These are phyloP conservation scores for Lagopus muta DNA, from an alignment of 2,113 vertebrate genomes.

Conservation along the genomic window DNA sequence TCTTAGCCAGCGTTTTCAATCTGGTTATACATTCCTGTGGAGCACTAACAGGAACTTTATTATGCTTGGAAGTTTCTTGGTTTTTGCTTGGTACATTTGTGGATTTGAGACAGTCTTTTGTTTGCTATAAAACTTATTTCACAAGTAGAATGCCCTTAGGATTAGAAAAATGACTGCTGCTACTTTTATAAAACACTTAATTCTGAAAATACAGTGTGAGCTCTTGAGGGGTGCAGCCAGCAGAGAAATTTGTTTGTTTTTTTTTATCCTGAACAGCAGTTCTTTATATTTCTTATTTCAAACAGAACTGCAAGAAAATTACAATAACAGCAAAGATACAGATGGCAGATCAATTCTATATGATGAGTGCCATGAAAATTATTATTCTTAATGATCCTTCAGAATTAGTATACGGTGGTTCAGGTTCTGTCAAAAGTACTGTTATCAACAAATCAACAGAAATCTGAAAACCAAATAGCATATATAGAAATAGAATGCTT, in stretches of 20 bases:
- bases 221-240: neutral
- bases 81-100: neutral
- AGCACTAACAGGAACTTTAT: neutral
- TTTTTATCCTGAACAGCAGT: neutral
- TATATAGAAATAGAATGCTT: constrained; percentile 12
- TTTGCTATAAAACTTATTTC: neutral
- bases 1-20: neutral
- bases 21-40: neutral
- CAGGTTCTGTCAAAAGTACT: neutral
- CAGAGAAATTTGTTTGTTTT: neutral
- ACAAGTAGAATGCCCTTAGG: neutral
- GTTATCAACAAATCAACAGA: constrained; percentile 29
- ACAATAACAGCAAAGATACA: neutral
- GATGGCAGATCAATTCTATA: neutral
- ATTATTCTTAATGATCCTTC: neutral
- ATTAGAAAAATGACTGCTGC: neutral
- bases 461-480: neutral
- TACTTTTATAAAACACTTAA: neutral
- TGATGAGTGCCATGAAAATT: constrained; percentile 14
- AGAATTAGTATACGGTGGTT: neutral
- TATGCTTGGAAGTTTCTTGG: neutral
- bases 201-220: neutral
- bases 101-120: neutral
- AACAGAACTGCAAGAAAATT: neutral
- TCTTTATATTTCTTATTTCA: constrained; percentile 8